Evolutionary conservation across 2,797 vertebrate species (phyloP).

Genomic region (Sebastiscus albofasciatus): DNA sequence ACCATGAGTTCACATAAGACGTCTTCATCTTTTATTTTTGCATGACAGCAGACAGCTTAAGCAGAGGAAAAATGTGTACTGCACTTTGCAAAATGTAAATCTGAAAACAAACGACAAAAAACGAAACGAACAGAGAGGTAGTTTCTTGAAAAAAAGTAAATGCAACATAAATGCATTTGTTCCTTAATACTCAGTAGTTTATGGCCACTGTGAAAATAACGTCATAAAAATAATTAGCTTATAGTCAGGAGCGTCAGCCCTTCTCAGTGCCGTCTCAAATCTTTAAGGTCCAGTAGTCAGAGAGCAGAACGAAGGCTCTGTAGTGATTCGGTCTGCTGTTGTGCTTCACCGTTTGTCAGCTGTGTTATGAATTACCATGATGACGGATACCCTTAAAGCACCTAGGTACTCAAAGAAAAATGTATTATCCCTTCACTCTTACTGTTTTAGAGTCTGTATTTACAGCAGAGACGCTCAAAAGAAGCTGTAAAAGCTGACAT

Average conservation of each 20-base stretch:
- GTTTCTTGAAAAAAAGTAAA: conserved; percentile 28
- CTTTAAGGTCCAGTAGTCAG: conserved; percentile 16
- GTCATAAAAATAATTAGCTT: conserved; percentile 40
- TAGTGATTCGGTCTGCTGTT: conserved; percentile 11
- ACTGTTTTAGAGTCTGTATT: conserved; percentile 8
- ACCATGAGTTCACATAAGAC: conserved; percentile 19
- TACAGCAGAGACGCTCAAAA: background rate
- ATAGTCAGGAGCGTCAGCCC: conserved; percentile 37
- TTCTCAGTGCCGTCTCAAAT: background rate
- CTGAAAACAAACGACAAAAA: conserved; percentile 7
- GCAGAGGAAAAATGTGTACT: conserved; percentile 50
- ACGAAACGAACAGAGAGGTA: conserved; percentile 52
- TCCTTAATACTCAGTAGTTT: conserved; percentile 20
- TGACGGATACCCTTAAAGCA: background rate
- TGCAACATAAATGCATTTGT: conserved; percentile 36
- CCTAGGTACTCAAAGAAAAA: background rate
- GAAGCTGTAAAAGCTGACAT: background rate
- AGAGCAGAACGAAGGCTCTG: conserved; percentile 10
- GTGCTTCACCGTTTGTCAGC: conserved; percentile 10
- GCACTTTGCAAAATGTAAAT: conserved; percentile 49
- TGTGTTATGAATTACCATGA: background rate
- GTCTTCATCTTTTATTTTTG: conserved; percentile 62
- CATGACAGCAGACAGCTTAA: conserved; percentile 61
- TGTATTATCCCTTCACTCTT: background rate
- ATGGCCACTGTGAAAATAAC: conserved; percentile 32